Evolutionary conservation across 1,140 invertebrate species (phyloP), one percentile per base, ranked within the genome.

Genomic region (Drosophila sturtevanti): DNA sequence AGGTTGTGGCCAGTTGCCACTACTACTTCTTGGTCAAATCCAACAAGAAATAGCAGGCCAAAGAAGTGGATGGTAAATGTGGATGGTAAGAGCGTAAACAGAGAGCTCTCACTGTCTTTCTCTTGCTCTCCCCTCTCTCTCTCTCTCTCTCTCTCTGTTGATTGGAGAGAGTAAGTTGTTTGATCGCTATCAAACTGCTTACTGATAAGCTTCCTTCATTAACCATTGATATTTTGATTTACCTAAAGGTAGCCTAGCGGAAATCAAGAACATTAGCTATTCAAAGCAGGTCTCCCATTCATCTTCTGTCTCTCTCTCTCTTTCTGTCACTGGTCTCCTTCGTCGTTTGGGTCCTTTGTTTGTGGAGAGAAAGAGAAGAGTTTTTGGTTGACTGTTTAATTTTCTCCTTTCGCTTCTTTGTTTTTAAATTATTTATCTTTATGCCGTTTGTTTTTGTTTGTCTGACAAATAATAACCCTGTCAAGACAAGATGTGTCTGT

Each of bases 221-320:
- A 69, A 51, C 77, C 22, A 41, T 65, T 54, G 38, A 21, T 18
- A 35, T 37, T 51, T 64, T 35, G 7, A 54, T 56, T 62, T 22
- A 35, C 22, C 56, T 48, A 6, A 6, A 31, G 16, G 41, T 18
- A 48, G 16, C 44, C 63, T 66, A 27, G 58, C 82, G 81, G 81
- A 86, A 86, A 79, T 86, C 61, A 67, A 58, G 68, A 58, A 87
- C 82, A 86, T 86, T 87, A 87, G 62, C 74, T 63, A 86, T 86
- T 81, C 81, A 64, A 55, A 58, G 56, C 81, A 81, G 63, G 81
- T 21, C 41, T 48, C 41, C n/a, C n/a, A n/a, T n/a, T n/a, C n/a
- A n/a, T n/a, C n/a, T n/a, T n/a, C n/a, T n/a, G n/a, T n/a, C n/a
- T n/a, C n/a, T n/a, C n/a, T n/a, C n/a, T n/a, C n/a, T n/a, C n/a